Conservation (phyloP, 2,113 vertebrate genomes). For the Laticauda colubrina region DNA sequence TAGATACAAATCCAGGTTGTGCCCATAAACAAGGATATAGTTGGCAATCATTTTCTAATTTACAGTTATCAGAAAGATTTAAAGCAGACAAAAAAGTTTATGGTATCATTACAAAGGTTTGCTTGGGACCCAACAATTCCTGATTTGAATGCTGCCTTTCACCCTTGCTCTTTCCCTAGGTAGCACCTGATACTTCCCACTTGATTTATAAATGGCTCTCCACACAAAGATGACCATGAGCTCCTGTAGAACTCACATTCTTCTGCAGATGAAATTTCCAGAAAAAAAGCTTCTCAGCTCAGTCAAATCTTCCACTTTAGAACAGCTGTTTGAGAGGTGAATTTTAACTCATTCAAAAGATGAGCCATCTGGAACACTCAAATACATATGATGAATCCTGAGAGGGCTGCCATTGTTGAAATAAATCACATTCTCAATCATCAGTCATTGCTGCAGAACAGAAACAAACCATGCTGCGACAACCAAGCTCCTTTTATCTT, state of each 20-base stretch:
- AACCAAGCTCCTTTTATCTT: not conserved
- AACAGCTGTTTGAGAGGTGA: not conserved
- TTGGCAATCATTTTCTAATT: not conserved
- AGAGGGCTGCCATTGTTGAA: not conserved
- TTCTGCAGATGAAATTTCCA: not conserved
- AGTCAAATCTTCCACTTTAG: not conserved
- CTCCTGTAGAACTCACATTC: not conserved
- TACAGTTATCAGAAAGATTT: not conserved
- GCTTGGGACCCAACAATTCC: not conserved
- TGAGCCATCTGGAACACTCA: not conserved
- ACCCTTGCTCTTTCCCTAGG: not conserved
- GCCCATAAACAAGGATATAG: not conserved
- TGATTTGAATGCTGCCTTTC: not conserved
- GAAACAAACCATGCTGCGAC: not conserved
- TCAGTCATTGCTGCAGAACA: conserved; percentile 2
- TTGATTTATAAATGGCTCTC: not conserved
- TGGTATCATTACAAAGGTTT: not conserved
- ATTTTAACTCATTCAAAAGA: not conserved
- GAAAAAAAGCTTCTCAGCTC: not conserved
- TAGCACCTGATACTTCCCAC: not conserved
- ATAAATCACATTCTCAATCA: not conserved
- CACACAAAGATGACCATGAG: not conserved
- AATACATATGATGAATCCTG: not conserved
- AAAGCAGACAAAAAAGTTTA: not conserved
- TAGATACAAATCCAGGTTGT: not conserved